Evolutionary conservation across 2,888 invertebrate genomes (phyloP).

Genomic region (Sturmia bella): DNA sequence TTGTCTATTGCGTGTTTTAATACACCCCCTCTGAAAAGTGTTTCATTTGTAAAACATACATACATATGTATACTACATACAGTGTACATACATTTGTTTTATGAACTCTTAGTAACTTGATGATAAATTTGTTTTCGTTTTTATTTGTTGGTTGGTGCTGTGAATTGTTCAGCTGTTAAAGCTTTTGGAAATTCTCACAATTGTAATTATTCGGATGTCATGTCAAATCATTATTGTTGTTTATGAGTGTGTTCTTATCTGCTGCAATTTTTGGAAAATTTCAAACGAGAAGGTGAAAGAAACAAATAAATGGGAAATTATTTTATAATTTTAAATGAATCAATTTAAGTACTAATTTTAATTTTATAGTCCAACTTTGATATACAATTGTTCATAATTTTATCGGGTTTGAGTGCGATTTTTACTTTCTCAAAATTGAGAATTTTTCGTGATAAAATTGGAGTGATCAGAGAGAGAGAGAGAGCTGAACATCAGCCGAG

Average conservation of each 20-base stretch:
- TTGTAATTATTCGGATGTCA: slow-evolving; percentile 62
- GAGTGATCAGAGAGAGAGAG: too few relatives aligned
- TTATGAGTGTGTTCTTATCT: neutral
- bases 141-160: slow-evolving; percentile 42
- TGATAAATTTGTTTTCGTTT: slow-evolving; percentile 9
- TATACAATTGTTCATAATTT: too few relatives aligned
- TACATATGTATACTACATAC: neutral
- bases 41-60: neutral
- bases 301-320: too few relatives aligned
- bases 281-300: slow-evolving; percentile 9
- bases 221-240: slow-evolving; percentile 34
- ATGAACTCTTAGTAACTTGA: neutral
- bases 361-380: too few relatives aligned
- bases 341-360: too few relatives aligned
- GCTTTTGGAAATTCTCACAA: slow-evolving; percentile 56
- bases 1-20: slow-evolving; percentile 39
- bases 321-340: too few relatives aligned
- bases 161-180: slow-evolving; percentile 55
- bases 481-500: too few relatives aligned
- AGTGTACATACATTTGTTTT: neutral
- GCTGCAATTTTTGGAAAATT: neutral
- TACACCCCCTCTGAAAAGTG: slow-evolving; percentile 9
- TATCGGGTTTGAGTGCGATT: too few relatives aligned
- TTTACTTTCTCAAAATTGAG: too few relatives aligned
- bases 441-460: too few relatives aligned